A percentile compares a stretch with the other conserved stretches of the same genome.
Conservation (phyloP, 2,113 vertebrate genomes). For the Cranoglanis bouderius region DNA sequence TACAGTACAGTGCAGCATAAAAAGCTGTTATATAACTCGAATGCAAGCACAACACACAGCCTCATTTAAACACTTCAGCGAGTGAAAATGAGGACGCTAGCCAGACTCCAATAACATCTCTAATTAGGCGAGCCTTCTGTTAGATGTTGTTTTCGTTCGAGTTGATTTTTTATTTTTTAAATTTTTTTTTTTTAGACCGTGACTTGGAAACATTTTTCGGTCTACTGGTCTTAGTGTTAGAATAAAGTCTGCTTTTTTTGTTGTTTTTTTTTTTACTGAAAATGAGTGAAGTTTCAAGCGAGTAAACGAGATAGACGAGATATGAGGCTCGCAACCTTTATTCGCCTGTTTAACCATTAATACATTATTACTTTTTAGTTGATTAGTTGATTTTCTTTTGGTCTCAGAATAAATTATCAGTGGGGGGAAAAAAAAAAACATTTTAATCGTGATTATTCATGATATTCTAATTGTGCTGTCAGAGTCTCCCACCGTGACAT, state of each 20-base stretch:
- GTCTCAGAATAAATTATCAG: neutral
- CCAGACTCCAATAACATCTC: slow-evolving; percentile 7
- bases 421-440: neutral
- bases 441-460: neutral
- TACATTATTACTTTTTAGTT: neutral
- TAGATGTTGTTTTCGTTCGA: neutral
- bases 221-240: neutral
- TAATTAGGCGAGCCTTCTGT: slow-evolving; percentile 9
- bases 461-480: slow-evolving; percentile 10
- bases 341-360: neutral
- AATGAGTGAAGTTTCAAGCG: neutral
- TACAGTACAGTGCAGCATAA: neutral
- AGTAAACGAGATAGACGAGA: neutral
- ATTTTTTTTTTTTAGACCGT: neutral
- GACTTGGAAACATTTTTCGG: neutral
- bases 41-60: neutral
- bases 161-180: neutral
- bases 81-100: neutral
- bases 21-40: neutral
- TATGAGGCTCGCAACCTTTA: neutral
- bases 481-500: neutral
- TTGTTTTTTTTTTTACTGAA: neutral
- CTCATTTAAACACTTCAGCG: neutral
- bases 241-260: neutral
- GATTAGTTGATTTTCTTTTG: neutral